Evolutionary conservation across 2,888 invertebrate genomes (phyloP).

Genomic region (Oligia strigilis): DNA sequence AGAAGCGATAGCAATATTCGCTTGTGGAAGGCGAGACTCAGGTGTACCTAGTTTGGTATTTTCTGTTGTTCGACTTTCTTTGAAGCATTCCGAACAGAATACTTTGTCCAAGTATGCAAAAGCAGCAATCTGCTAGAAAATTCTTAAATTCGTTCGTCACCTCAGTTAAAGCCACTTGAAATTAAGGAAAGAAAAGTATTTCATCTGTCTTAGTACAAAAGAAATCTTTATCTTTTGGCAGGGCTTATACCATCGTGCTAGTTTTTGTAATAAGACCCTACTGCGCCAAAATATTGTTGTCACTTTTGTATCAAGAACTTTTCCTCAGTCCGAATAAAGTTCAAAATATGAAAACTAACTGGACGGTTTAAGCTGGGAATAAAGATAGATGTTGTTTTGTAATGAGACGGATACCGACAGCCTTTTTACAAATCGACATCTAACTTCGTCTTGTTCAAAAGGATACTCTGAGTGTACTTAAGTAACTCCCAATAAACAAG

Average conservation of each 20-base stretch:
- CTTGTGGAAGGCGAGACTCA: constrained; percentile 13
- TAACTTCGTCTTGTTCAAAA: not conserved
- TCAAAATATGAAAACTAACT: not conserved
- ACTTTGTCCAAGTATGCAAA: constrained; percentile 12
- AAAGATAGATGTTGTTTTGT: not conserved
- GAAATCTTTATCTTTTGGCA: not conserved
- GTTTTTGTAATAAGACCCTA: not conserved
- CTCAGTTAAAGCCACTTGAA: not conserved
- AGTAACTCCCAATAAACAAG: not conserved
- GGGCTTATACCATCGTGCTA: not conserved
- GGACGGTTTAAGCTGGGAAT: not conserved
- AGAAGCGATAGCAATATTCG: constrained; percentile 36
- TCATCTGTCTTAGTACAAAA: not conserved
- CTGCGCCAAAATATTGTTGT: not conserved
- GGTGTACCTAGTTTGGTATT: constrained; percentile 14
- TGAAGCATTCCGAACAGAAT: not conserved
- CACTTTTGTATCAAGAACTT: not conserved
- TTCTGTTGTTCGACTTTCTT: constrained; percentile 35
- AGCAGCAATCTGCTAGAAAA: not conserved
- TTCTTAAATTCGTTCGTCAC: not conserved
- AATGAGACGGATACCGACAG: not conserved
- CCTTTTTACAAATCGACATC: not conserved
- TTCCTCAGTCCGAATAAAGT: not conserved
- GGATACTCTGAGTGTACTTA: not conserved
- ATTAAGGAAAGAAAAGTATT: not conserved